Base-by-base conservation (phyloP, 2,888 invertebrate species). In the Cantharis lateralis region DNA sequence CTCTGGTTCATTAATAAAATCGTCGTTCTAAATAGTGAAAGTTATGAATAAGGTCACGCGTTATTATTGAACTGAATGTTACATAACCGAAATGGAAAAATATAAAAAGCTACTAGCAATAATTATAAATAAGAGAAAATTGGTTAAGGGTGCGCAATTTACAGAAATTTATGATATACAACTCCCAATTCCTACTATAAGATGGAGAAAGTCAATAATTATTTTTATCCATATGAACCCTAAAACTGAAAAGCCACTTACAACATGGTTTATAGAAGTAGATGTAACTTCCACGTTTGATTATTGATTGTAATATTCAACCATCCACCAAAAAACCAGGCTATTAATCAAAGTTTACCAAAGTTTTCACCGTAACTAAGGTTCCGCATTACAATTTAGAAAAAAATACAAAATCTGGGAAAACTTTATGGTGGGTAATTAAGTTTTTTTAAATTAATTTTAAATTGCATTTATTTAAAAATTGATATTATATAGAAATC, bases 301-400 rank as follows among this genome's bases (percentile, higher is more conserved):
- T 71, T 75, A 75, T 75, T 75, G 75, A 75, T 75, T 75, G 70
- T 75, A 15, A 66, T 66, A 70, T 74, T 70, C 70, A 66, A 62
- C 74, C 70, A 66, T 64, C 70, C 61, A 64, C 48, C 48, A 32
- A 70, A 75, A 75, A 71, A 75, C 68, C 75, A 71, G 71, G 75
- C 71, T 75, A 75, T 75, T 75, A 75, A 75, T 75, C 75, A 75
- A 66, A 64, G 68, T 75, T 75, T 62, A 62, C 75, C 62, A 68
- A 75, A 75, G 61, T 75, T 75, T 70, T 28, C 71, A 24, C 74
- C 15, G 28, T 75, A 63, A 70, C 71, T 61, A 68, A 48, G 61
- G 66, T 61, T 18, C 28, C 68, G 20, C 32, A 63, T 66, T 26
- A 32, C 70, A 63, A 18, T 63, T 62, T 16, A 63, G 15, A 66